A percentile compares a stretch with the other conserved stretches of the same genome.
These are phyloP conservation scores for Choristoneura fumiferana DNA, from an alignment of 1,140 invertebrate genomes.

Conservation along the genomic window DNA sequence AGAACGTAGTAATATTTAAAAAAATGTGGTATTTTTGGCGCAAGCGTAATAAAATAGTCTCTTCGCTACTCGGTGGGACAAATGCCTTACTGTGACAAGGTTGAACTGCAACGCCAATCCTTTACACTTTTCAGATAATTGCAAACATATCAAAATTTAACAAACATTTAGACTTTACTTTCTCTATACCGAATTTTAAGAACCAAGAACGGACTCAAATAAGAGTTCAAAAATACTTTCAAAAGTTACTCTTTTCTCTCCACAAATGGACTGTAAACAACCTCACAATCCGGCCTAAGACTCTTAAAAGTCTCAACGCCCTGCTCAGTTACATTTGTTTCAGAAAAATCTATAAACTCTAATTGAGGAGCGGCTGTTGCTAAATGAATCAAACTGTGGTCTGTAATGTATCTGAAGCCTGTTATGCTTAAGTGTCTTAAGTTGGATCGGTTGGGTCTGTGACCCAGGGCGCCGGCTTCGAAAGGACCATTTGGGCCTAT, in stretches of 20 bases:
- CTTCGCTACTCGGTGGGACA: too few relatives aligned
- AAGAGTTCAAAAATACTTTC: too few relatives aligned
- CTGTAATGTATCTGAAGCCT: conserved; percentile 82
- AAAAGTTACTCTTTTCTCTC: conserved; percentile 1
- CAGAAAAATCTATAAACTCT: conserved; percentile 80
- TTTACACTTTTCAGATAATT: too few relatives aligned
- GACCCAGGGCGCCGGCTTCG: neutral
- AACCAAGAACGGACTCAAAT: too few relatives aligned
- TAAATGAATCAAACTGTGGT: conserved; percentile 81
- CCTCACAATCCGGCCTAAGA: conserved; percentile 72
- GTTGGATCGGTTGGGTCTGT: conserved; percentile 48
- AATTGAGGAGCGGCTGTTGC: conserved; percentile 80
- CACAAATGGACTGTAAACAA: conserved; percentile 47
- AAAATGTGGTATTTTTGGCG: too few relatives aligned
- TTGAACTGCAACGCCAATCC: too few relatives aligned
- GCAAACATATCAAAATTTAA: too few relatives aligned
- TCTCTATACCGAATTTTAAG: too few relatives aligned
- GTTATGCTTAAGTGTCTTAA: conserved; percentile 68
- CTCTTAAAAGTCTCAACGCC: conserved; percentile 79
- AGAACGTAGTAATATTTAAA: too few relatives aligned
- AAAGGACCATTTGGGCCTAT: conserved; percentile 39
- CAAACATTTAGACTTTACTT: too few relatives aligned
- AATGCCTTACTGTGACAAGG: too few relatives aligned
- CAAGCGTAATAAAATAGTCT: too few relatives aligned
- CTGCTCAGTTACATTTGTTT: conserved; percentile 78